Evolutionary conservation across 2,113 vertebrate species (phyloP).

Genomic region (Physeter macrocephalus): DNA sequence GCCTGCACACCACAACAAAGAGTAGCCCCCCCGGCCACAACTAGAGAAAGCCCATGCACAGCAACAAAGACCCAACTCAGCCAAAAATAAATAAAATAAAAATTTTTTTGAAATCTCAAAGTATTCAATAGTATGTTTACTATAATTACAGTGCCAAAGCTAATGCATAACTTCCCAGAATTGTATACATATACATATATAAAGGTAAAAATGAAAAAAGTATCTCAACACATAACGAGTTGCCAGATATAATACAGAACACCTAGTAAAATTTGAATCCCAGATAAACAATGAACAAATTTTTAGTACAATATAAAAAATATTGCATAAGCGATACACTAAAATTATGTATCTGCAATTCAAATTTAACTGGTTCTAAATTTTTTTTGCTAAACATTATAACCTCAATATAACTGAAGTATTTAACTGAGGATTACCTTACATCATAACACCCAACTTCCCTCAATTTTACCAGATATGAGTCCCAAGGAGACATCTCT

Average conservation of each 20-base stretch:
- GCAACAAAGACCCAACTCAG: too few species aligned
- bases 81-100: too few species aligned
- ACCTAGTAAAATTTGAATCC: background rate
- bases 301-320: background rate
- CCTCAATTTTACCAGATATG: background rate
- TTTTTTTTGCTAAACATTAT: background rate
- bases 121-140: background rate
- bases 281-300: background rate
- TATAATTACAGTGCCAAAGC: background rate
- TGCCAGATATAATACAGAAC: background rate
- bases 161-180: background rate
- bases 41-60: too few species aligned
- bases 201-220: background rate
- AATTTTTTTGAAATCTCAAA: background rate
- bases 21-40: too few species aligned
- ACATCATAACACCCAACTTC: slow-evolving; percentile 39
- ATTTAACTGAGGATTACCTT: background rate
- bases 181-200: background rate
- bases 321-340: background rate
- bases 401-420: background rate
- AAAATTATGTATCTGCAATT: slow-evolving; percentile 1
- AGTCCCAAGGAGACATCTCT: background rate
- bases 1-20: too few species aligned
- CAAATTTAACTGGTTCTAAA: background rate
- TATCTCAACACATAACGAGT: background rate